Percentiles rank a stretch among this genome's conserved stretches.
phyloP scores from a whole-genome alignment of 1,140 invertebrate species.

The Brachionus manjavacas region DNA sequence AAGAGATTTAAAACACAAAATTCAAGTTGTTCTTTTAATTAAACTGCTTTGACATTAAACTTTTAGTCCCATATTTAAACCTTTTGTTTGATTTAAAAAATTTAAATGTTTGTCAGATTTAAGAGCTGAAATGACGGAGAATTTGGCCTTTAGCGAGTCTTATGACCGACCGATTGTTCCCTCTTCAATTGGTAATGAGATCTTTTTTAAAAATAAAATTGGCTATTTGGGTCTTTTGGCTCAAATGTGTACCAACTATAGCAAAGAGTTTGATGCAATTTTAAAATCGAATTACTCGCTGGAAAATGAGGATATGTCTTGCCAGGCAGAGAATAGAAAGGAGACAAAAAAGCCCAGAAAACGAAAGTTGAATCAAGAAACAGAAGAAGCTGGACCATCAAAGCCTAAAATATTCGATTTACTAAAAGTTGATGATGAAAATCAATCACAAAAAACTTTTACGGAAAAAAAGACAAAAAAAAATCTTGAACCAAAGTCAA shows the following conservation, averaged over 20 bases:
- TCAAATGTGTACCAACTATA: not conserved
- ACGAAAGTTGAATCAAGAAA: not conserved
- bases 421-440: not conserved
- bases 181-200: not conserved
- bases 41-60: not conserved
- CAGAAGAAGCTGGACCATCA: not conserved
- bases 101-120: not conserved
- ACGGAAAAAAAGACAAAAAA: not conserved
- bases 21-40: not conserved
- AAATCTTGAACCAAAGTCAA: not conserved
- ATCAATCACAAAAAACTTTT: not conserved
- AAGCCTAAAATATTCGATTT: conserved; percentile 4
- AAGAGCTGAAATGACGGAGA: not conserved
- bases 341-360: not conserved
- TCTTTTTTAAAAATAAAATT: not conserved
- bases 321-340: not conserved
- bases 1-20: not conserved
- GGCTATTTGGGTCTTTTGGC: conserved; percentile 16
- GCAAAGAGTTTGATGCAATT: conserved; percentile 10
- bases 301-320: no score
- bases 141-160: not conserved
- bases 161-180: not conserved
- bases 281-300: not conserved
- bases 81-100: not conserved
- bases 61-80: not conserved